A percentile compares a stretch with the other conserved stretches of the same genome.
These are phyloP conservation scores for Dasysyrphus tricinctus DNA, from an alignment of 2,888 invertebrate species.

Conservation along the genomic window DNA sequence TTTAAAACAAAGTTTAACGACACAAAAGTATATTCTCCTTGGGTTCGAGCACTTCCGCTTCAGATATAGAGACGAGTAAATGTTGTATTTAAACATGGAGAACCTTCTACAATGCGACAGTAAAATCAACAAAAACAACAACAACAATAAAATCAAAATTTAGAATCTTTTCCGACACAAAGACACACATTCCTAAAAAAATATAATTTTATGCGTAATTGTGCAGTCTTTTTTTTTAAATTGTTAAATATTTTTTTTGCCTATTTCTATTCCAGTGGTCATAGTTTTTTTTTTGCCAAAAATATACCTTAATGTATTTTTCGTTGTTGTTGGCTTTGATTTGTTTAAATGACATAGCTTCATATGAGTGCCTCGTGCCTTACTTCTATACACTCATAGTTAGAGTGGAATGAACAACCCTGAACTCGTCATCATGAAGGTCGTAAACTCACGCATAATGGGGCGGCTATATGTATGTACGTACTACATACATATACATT, in stretches of 20 bases:
- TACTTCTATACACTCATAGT: constrained; percentile 38
- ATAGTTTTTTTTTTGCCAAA: constrained; percentile 35
- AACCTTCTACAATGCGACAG: constrained; percentile 21
- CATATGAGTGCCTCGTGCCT: constrained; percentile 58
- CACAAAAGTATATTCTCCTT: constrained; percentile 69
- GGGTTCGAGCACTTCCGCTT: constrained; percentile 68
- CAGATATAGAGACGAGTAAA: constrained; percentile 47
- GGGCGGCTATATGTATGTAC: constrained; percentile 38
- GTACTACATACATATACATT: background rate
- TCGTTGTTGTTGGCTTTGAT: constrained; percentile 3
- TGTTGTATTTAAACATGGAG: constrained; percentile 27
- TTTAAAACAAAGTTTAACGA: constrained; percentile 67
- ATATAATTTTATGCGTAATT: constrained; percentile 52
- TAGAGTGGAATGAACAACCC: constrained; percentile 66
- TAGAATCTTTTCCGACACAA: constrained; percentile 33
- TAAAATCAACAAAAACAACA: constrained; percentile 16
- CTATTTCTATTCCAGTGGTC: constrained; percentile 43
- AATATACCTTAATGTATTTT: background rate
- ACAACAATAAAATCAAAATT: constrained; percentile 1
- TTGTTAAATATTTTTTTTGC: background rate
- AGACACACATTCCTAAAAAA: constrained; percentile 51
- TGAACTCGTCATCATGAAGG: constrained; percentile 71
- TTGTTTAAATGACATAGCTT: constrained; percentile 23
- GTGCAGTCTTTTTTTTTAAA: constrained; percentile 34
- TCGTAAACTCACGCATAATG: constrained; percentile 70